Base-by-base conservation (phyloP, 2,797 vertebrate genomes). In the Gallinago nigripennis region DNA sequence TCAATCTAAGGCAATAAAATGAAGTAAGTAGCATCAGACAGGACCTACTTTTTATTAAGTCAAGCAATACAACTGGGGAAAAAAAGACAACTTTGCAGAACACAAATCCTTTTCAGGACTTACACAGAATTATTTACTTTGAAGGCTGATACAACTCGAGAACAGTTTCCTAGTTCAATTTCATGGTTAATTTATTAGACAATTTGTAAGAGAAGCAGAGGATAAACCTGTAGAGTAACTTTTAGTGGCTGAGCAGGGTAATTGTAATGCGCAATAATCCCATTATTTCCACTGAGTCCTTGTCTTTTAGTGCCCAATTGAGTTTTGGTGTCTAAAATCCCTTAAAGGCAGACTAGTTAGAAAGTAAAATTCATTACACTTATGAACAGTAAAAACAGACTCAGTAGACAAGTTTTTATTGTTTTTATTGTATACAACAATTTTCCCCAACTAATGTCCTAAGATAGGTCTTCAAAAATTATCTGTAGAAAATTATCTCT, bases 201-300 rank as follows among this genome's bases (percentile, higher is more conserved):
- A 78, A 58, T 69, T 82, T 88, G 66, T 77, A 86, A 84, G 17
- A 66, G 80, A 54, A 88, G 65, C 57, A 86, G 54, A 72, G 30
- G 48, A 54, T 66, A 75, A 90, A 78, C 37, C 73, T 79, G 33
- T 15, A 75, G 41, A 84, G 24, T 53, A 91, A 69, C 41, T 66
- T 63, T 9, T 41, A 82, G 43, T 33, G 90, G 58, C 46, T 66
- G 30, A 87, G 19, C 15, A 69, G 70, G 27, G 35, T 90, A 86
- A 93, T 37, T 82, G 35, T 54, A 83, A 72, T 41, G 50, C 88
- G 77, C 73, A 95, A 48, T 84, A 94, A 93, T 68, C 41, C 24
- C 37, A 64, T 78, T 83, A 86, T 88, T 88, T 86, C 78, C 54
- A 90, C 35, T 1, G n/a, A 82, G 66, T 66, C 35, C 51, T 75